Evolutionary conservation across 2,888 invertebrate genomes (phyloP).

Genomic region (Sinotaia quadrata): DNA sequence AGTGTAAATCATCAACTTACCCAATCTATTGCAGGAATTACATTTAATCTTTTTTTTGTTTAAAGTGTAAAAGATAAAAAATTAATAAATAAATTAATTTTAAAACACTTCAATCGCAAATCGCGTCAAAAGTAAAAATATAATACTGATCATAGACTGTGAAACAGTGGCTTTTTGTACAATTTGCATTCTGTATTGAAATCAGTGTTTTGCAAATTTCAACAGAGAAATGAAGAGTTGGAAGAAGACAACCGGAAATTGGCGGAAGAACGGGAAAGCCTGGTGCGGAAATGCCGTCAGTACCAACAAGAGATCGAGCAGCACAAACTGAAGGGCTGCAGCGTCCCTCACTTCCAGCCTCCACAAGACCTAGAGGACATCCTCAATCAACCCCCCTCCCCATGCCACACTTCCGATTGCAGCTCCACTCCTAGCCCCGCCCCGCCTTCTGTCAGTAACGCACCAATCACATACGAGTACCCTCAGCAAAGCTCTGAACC

Average conservation of each 20-base stretch:
- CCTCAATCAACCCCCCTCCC: conserved; percentile 8
- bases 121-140: too few species aligned
- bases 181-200: too few species aligned
- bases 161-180: too few species aligned
- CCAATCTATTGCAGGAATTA: too few species aligned
- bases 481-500: neutral
- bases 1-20: too few species aligned
- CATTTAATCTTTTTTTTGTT: too few species aligned
- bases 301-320: conserved; percentile 25
- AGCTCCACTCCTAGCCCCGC: neutral
- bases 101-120: too few species aligned
- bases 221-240: conserved; percentile 21
- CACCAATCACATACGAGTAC: neutral
- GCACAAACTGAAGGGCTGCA: conserved; percentile 23
- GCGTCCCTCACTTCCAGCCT: conserved; percentile 11
- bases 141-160: too few species aligned
- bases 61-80: too few species aligned
- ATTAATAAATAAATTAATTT: too few species aligned
- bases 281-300: conserved; percentile 11
- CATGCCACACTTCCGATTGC: neutral
- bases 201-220: too few species aligned
- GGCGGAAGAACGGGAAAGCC: conserved; percentile 7
- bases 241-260: conserved; percentile 18
- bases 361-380: conserved; percentile 20
- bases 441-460: conserved; percentile 13